Evolutionary conservation across 2,113 vertebrate genomes (phyloP).

Genomic region (Pica pica): DNA sequence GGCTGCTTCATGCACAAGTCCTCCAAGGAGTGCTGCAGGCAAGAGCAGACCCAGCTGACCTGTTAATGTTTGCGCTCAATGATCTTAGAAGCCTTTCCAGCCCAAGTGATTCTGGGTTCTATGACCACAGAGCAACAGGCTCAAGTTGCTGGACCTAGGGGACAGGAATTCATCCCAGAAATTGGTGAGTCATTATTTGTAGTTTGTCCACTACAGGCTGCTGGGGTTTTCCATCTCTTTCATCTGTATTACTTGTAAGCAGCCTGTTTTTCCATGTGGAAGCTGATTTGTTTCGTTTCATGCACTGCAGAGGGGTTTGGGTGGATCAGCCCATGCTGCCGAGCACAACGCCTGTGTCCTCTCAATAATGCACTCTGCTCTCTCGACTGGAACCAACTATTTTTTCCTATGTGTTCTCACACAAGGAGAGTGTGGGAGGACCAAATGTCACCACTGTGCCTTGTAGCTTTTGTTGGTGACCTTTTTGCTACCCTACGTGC

Average conservation of each 20-base stretch:
- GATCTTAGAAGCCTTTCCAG: neutral
- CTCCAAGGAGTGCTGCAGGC: neutral
- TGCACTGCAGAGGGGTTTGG: neutral
- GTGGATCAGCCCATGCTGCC: neutral
- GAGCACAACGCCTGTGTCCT: neutral
- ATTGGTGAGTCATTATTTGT: neutral
- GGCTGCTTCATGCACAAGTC: neutral
- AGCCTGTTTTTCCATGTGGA: neutral
- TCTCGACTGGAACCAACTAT: neutral
- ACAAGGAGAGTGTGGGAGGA: neutral
- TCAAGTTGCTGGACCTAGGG: neutral
- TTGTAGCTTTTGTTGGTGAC: neutral
- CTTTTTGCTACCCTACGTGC: neutral
- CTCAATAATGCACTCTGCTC: neutral
- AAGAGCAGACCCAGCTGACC: neutral
- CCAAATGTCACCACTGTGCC: slow-evolving; percentile 24
- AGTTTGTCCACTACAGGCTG: neutral
- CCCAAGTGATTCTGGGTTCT: neutral
- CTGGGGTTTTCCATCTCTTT: neutral
- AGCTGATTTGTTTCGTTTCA: neutral
- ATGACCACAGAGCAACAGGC: neutral
- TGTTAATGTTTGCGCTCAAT: neutral
- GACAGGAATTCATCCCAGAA: neutral
- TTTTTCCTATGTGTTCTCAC: neutral
- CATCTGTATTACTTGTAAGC: neutral